Conservation (phyloP, 2,797 vertebrate genomes). For the Spinus olivaceus region DNA sequence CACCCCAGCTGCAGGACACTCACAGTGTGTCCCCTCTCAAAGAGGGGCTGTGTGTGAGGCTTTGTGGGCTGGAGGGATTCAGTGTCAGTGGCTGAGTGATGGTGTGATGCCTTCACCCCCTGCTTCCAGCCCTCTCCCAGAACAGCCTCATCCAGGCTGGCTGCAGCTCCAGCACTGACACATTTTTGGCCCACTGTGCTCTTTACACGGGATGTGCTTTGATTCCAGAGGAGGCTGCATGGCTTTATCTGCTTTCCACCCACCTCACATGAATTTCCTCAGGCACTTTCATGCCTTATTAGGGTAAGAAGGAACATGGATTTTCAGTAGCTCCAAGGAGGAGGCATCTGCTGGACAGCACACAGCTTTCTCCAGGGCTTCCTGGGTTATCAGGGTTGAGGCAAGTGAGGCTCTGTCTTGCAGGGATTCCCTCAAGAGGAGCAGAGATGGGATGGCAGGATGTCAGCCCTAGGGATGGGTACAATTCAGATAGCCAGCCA, state of each 20-base stretch:
- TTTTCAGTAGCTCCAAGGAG: background rate
- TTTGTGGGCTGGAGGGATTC: background rate
- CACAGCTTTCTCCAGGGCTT: background rate
- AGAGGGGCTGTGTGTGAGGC: background rate
- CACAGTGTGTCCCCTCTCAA: accelerated
- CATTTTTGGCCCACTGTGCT: background rate
- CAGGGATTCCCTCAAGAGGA: background rate
- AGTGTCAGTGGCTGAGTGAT: background rate
- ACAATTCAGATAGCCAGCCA: background rate
- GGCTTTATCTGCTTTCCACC: slow-evolving; percentile 29
- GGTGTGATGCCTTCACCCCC: background rate
- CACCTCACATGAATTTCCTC: background rate
- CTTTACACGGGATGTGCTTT: background rate
- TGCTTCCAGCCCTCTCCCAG: background rate
- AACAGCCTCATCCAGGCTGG: background rate
- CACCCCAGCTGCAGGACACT: background rate
- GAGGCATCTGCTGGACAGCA: background rate
- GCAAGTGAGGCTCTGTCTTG: background rate
- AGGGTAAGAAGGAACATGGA: slow-evolving; percentile 7
- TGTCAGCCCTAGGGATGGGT: background rate
- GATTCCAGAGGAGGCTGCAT: background rate
- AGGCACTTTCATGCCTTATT: slow-evolving; percentile 36
- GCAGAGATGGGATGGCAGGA: background rate
- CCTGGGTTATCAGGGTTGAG: background rate
- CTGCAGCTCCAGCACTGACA: background rate